phyloP scores from a whole-genome alignment of 2,113 vertebrate genomes.

The Nibea coibor region DNA sequence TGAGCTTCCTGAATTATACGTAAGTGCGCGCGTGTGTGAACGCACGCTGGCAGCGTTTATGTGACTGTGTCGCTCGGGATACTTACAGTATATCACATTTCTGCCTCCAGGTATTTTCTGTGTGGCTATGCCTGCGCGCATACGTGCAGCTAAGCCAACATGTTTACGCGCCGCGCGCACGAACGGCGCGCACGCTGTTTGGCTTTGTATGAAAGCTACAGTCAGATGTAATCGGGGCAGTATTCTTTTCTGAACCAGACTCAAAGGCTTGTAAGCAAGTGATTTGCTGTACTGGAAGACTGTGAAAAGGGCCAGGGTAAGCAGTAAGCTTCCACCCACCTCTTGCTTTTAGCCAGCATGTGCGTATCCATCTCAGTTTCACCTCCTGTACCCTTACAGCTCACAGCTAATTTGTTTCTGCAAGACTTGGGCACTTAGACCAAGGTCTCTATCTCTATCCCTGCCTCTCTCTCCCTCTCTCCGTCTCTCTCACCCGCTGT shows the following conservation, averaged over 20 bases:
- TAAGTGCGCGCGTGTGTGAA: background rate
- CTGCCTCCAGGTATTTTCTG: constrained; percentile 68
- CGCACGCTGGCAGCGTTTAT: constrained; percentile 17
- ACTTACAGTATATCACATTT: constrained; percentile 41
- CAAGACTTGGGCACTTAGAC: constrained; percentile 58
- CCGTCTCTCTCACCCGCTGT: background rate
- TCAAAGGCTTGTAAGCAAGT: constrained; percentile 65
- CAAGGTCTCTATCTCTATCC: constrained; percentile 28
- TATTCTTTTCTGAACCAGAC: constrained; percentile 48
- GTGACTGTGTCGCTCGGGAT: constrained; percentile 50
- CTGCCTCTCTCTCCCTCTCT: constrained; percentile 3
- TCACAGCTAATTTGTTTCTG: constrained; percentile 71
- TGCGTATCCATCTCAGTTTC: constrained; percentile 68
- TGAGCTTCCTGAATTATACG: constrained; percentile 72
- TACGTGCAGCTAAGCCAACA: constrained; percentile 36
- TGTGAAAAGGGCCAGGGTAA: constrained; percentile 67
- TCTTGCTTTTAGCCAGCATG: constrained; percentile 63
- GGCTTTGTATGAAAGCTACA: constrained; percentile 44
- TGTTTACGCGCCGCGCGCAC: constrained; percentile 19
- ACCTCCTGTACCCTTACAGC: constrained; percentile 67
- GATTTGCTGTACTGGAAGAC: constrained; percentile 60
- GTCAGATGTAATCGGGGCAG: constrained; percentile 58
- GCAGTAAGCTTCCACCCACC: constrained; percentile 74
- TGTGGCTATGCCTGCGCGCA: constrained; percentile 19
- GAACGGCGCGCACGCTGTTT: constrained; percentile 41